Evolutionary conservation across 35 echinoderm and acorn worm species (phyloP), one percentile per base, ranked within the genome.

Genomic region (Patiria miniata): DNA sequence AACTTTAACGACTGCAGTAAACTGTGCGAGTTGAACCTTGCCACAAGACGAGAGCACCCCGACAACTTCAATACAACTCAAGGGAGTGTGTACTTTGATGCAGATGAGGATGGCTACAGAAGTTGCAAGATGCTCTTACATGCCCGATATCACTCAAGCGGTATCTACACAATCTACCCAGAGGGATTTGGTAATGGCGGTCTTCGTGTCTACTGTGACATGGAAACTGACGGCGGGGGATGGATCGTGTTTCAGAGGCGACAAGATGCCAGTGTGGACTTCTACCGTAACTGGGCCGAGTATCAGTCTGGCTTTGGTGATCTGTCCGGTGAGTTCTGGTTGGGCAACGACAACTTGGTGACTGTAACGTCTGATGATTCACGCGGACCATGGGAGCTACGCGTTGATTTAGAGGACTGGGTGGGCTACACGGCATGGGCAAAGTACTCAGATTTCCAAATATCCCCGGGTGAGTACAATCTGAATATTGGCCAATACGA

Each of bases 171-270:
- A 2, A 73, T 73, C 65, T 73, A 12, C 34, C 65, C 65, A 7
- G n/a, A n/a, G n/a, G 34, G 30, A 8, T 16, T 73, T 1, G 34
- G 10, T 8, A 12, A 4, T 47, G 65, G 29, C 26, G 65, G 65
- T 16, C 34, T 80, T 7, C 29, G 37, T 37, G 78, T 80, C 47
- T 80, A 50, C 26, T 83, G 81, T 37, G 81, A 83, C 50, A 51
- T 83, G 40, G 44, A 55, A 23, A 52, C 40, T 54, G 22, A 83
- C 30, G 0, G 22, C 37, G 81, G 81, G 22, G 81, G 81, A 8
- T 83, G 81, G 81, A 83, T 59, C 33, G 87, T 89, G 18, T 83
- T 89, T 21, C 87, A 89, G 42, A 81, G 77, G 30, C 78, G 87
- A 39, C 36, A 68, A 14, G 78, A 81, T 40, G 87, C 78, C 26